These are phyloP conservation scores for Acrocyrtus sp. DNA, from an alignment of 2,888 invertebrate genomes.

Conservation along the genomic window DNA sequence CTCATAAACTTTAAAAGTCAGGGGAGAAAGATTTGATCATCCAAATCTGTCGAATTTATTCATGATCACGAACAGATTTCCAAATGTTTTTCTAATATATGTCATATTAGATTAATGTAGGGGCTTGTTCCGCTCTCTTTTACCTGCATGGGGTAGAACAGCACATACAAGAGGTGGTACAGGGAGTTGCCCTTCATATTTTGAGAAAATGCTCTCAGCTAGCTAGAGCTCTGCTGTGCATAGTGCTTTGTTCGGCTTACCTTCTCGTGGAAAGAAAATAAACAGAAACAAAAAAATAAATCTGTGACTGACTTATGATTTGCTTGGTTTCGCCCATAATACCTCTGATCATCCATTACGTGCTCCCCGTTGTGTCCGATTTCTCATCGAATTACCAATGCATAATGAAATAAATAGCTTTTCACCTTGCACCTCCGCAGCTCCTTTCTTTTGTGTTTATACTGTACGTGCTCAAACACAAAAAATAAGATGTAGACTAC, in stretches of 20 bases:
- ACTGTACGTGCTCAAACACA: conserved; percentile 18
- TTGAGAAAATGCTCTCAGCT: too few relatives aligned
- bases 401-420: background rate
- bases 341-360: conserved; percentile 43
- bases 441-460: background rate
- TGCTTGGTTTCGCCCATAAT: conserved; percentile 46
- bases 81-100: conserved; percentile 61
- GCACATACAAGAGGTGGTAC: background rate
- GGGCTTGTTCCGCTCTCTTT: conserved; percentile 48
- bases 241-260: too few relatives aligned
- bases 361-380: conserved; percentile 27
- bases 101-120: conserved; percentile 61
- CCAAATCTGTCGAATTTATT: conserved; percentile 57
- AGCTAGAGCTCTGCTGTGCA: too few relatives aligned
- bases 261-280: too few relatives aligned
- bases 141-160: conserved; percentile 41
- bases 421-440: background rate
- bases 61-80: conserved; percentile 58
- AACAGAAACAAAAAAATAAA: conserved; percentile 18
- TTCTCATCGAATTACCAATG: conserved; percentile 1
- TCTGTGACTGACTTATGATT: conserved; percentile 49
- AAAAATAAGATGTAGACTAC: too few relatives aligned
- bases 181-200: too few relatives aligned
- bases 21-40: conserved; percentile 30
- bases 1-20: too few relatives aligned